Conservation (phyloP, 30 jellyfish, hydroid and myxozoan genomes). For the Pelagia noctiluca region DNA sequence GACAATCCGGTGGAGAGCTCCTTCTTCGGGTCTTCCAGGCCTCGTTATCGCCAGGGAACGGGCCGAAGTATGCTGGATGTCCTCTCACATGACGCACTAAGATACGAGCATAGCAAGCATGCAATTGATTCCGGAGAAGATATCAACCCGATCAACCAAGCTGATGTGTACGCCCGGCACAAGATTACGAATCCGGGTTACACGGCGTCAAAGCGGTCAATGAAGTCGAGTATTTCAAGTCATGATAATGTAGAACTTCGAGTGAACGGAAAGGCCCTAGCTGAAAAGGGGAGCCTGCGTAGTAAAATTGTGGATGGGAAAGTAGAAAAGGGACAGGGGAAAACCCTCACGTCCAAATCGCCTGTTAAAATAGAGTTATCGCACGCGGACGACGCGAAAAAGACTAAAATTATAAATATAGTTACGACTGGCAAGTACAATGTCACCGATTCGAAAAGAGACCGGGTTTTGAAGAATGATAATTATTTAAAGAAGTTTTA, state of each 20-base stretch:
- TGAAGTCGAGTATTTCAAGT: slow-evolving; percentile 46
- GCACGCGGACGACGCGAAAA: slow-evolving; percentile 77
- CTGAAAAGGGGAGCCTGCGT: slow-evolving; percentile 61
- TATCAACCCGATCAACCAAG: slow-evolving; percentile 56
- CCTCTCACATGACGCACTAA: slow-evolving; percentile 82
- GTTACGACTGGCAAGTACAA: slow-evolving; percentile 79
- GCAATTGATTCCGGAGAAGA: slow-evolving; percentile 94
- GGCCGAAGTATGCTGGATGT: slow-evolving; percentile 78
- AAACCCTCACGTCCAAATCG: slow-evolving; percentile 76
- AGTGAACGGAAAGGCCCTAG: slow-evolving; percentile 80
- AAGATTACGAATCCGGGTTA: slow-evolving; percentile 75
- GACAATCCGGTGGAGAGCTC: slow-evolving; percentile 67
- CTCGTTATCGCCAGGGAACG: slow-evolving; percentile 12
- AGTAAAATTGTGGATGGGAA: slow-evolving; percentile 80
- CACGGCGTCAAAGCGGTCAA: slow-evolving; percentile 51
- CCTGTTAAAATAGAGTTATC: slow-evolving; percentile 88
- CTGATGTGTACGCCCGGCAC: slow-evolving; percentile 74
- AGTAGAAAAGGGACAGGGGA: slow-evolving; percentile 69
- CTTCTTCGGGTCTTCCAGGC: slow-evolving; percentile 12
- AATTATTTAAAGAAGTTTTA: slow-evolving; percentile 20
- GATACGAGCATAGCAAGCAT: slow-evolving; percentile 81
- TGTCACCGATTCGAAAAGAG: slow-evolving; percentile 79
- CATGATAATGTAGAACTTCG: slow-evolving; percentile 76
- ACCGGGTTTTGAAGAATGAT: slow-evolving; percentile 19
- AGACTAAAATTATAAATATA: slow-evolving; percentile 87